Evolutionary conservation across 2,113 vertebrate genomes (phyloP).

Genomic region (Columba livia): DNA sequence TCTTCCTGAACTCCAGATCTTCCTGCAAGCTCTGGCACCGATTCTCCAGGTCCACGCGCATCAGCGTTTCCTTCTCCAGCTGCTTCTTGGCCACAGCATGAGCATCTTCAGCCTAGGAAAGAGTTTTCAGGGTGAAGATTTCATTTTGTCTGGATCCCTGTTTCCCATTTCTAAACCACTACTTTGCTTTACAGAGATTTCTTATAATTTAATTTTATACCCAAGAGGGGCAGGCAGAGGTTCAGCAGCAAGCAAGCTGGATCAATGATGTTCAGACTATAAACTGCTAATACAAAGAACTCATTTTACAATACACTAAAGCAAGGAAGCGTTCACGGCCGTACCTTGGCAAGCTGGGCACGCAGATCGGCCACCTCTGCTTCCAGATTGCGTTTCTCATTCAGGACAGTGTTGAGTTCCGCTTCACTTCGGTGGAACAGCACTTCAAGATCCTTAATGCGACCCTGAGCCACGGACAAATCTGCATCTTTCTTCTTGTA

Average conservation of each 20-base stretch:
- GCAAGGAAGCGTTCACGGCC: not conserved
- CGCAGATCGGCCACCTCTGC: conserved; percentile 85
- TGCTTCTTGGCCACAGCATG: conserved; percentile 92
- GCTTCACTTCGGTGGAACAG: conserved; percentile 89
- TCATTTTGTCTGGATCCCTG: not conserved
- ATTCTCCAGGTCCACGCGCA: conserved; percentile 95
- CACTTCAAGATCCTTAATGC: conserved; percentile 77
- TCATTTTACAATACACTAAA: not conserved
- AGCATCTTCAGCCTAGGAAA: conserved; percentile 86
- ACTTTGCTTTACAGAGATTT: not conserved
- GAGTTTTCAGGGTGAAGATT: not conserved
- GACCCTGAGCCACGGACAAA: too few relatives aligned
- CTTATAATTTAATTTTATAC: not conserved
- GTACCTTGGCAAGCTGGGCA: conserved; percentile 88
- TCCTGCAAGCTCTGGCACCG: conserved; percentile 93
- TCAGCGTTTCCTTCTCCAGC: conserved; percentile 92
- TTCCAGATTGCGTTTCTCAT: conserved; percentile 83
- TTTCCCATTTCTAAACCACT: not conserved
- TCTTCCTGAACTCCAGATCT: conserved; percentile 94
- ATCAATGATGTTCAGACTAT: not conserved
- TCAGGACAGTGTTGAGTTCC: conserved; percentile 82
- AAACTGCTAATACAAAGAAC: not conserved
- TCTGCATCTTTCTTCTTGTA: too few relatives aligned
- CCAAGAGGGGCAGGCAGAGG: not conserved
- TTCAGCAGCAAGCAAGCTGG: not conserved